A percentile compares a stretch with the other conserved stretches of the same genome.
phyloP scores from a whole-genome alignment of 1,140 invertebrate species.

The Drosophila trapezifrons region DNA sequence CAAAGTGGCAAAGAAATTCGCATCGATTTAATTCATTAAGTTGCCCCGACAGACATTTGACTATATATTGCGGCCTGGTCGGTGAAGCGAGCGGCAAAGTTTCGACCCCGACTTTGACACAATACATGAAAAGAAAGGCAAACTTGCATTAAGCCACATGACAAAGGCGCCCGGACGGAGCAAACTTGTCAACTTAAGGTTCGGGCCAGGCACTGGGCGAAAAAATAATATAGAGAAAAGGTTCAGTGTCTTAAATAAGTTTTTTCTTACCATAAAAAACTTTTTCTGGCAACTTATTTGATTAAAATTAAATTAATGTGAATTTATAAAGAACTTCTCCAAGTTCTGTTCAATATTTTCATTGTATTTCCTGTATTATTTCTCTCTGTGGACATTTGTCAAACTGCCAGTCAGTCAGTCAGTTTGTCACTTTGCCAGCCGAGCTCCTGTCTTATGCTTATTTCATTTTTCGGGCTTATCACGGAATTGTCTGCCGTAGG shows the following conservation, averaged over 20 bases:
- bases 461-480: constrained; percentile 75
- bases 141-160: constrained; percentile 50
- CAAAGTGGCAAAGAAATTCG: constrained; percentile 70
- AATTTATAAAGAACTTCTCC: neutral
- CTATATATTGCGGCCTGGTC: constrained; percentile 28
- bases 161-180: constrained; percentile 40
- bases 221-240: neutral
- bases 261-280: neutral
- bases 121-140: constrained; percentile 48
- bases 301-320: neutral
- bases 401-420: constrained; percentile 44
- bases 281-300: neutral
- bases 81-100: constrained; percentile 34
- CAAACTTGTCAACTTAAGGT: constrained; percentile 49
- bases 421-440: constrained; percentile 15
- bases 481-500: constrained; percentile 50
- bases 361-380: neutral
- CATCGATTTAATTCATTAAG: constrained; percentile 77
- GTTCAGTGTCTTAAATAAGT: constrained; percentile 1
- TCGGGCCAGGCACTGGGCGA: constrained; percentile 22
- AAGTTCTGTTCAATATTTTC: too few species aligned
- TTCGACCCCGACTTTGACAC: constrained; percentile 39
- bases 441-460: constrained; percentile 56
- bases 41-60: constrained; percentile 33
- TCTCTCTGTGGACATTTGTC: constrained; percentile 47